phyloP scores from a whole-genome alignment of 2,113 vertebrate genomes.

The Rhynchomys soricoides region DNA sequence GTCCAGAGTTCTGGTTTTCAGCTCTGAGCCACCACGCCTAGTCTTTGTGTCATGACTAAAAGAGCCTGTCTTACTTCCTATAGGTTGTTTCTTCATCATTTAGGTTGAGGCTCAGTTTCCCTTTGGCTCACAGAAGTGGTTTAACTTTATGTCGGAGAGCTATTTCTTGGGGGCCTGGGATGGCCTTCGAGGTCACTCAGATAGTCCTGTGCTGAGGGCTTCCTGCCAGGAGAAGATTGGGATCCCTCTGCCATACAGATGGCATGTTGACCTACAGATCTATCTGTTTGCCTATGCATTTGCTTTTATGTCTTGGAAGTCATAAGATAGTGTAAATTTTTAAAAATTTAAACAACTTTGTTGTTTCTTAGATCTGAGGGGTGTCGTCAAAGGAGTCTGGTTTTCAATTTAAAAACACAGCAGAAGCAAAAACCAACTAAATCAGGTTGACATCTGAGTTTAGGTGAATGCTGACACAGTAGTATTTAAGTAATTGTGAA shows the following conservation, averaged over 20 bases:
- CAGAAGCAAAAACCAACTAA: neutral
- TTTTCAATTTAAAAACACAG: neutral
- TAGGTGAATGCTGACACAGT: neutral
- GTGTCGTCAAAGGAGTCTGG: neutral
- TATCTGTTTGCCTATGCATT: neutral
- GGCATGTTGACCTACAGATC: neutral
- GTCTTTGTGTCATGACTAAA: neutral
- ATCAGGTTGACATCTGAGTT: conserved; percentile 16
- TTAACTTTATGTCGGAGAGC: neutral
- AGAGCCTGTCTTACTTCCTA: neutral
- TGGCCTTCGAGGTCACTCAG: neutral
- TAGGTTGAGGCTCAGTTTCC: neutral
- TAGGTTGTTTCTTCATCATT: neutral
- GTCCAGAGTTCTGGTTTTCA: neutral
- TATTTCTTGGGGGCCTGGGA: neutral
- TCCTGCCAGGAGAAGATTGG: neutral
- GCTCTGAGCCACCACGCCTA: neutral
- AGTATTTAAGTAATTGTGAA: neutral
- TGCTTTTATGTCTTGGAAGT: neutral
- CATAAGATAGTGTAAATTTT: conserved; percentile 10
- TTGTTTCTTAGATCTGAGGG: neutral
- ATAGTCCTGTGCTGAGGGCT: neutral
- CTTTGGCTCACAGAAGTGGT: neutral
- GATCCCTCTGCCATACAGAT: neutral
- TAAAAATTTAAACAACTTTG: neutral